Conservation (phyloP, 2,888 invertebrate genomes). For the Micoletzkya japonica region DNA sequence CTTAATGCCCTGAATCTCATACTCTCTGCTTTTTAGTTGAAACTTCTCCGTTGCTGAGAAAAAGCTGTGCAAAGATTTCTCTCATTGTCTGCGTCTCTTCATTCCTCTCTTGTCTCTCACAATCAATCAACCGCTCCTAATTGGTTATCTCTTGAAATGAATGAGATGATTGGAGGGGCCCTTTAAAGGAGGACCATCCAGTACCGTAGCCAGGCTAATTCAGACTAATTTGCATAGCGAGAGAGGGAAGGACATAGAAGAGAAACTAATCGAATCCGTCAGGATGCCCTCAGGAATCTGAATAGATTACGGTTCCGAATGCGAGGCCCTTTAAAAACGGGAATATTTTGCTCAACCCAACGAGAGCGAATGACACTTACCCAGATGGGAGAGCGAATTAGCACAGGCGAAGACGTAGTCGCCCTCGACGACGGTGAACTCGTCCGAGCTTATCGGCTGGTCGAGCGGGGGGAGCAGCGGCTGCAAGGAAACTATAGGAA, state of each 20-base stretch:
- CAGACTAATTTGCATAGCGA: no score
- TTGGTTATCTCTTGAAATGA: no score
- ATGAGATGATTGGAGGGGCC: no score
- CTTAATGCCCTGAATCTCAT: no score
- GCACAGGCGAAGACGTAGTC: slow-evolving; percentile 44
- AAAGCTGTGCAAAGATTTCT: no score
- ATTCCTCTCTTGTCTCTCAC: no score
- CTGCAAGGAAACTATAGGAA: not conserved
- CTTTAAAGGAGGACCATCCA: no score
- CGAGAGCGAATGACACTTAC: slow-evolving; percentile 14
- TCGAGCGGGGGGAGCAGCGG: slow-evolving; percentile 3
- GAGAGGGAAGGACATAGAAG: not conserved
- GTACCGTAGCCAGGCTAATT: no score
- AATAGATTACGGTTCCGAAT: not conserved
- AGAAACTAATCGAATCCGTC: not conserved
- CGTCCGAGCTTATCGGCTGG: slow-evolving; percentile 16
- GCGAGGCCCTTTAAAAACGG: not conserved
- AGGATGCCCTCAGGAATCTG: not conserved
- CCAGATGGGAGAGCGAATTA: slow-evolving; percentile 46
- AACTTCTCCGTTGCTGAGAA: no score
- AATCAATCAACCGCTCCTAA: no score
- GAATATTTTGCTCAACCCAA: not conserved
- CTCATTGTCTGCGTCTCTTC: no score
- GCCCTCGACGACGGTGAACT: slow-evolving; percentile 38
- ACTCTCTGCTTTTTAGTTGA: no score